Evolutionary conservation across 1,140 invertebrate genomes (phyloP).

Genomic region (Drosophila kanapiae): DNA sequence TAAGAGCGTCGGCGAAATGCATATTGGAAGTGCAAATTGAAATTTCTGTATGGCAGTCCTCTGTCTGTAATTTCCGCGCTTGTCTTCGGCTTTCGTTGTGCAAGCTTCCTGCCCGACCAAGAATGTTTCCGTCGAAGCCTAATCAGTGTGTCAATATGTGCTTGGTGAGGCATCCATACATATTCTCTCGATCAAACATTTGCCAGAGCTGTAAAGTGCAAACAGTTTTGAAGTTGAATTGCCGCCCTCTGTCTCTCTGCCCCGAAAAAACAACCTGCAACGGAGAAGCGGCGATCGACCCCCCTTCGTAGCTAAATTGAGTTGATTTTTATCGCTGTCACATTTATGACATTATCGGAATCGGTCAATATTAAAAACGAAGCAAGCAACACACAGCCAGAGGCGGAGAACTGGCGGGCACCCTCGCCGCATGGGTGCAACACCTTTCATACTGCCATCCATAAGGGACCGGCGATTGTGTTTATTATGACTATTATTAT

Average conservation of each 20-base stretch:
- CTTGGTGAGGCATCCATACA: slow-evolving; percentile 17
- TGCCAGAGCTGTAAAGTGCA: slow-evolving; percentile 66
- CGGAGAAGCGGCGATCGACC: background rate
- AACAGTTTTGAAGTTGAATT: slow-evolving; percentile 59
- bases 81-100: slow-evolving; percentile 1
- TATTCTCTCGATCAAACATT: slow-evolving; percentile 56
- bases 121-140: slow-evolving; percentile 64
- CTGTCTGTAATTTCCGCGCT: slow-evolving; percentile 25
- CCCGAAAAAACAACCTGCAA: slow-evolving; percentile 49
- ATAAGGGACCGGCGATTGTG: slow-evolving; percentile 49
- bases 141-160: slow-evolving; percentile 71
- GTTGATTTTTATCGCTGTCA: slow-evolving; percentile 82
- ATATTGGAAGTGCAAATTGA: slow-evolving; percentile 43
- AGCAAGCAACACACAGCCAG: slow-evolving; percentile 1
- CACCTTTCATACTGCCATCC: slow-evolving; percentile 49
- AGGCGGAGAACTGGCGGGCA: slow-evolving; percentile 7
- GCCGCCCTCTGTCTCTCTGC: slow-evolving; percentile 7
- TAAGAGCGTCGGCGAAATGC: slow-evolving; percentile 16
- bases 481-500: slow-evolving; percentile 78
- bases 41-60: slow-evolving; percentile 32
- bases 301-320: slow-evolving; percentile 45
- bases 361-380: slow-evolving; percentile 72
- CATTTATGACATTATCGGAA: slow-evolving; percentile 80
- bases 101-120: slow-evolving; percentile 49
- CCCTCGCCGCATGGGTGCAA: slow-evolving; percentile 57